A percentile compares a stretch with the other conserved stretches of the same genome.
Evolutionary conservation across 2,797 vertebrate species (phyloP).

Genomic region (Poecile montanus): DNA sequence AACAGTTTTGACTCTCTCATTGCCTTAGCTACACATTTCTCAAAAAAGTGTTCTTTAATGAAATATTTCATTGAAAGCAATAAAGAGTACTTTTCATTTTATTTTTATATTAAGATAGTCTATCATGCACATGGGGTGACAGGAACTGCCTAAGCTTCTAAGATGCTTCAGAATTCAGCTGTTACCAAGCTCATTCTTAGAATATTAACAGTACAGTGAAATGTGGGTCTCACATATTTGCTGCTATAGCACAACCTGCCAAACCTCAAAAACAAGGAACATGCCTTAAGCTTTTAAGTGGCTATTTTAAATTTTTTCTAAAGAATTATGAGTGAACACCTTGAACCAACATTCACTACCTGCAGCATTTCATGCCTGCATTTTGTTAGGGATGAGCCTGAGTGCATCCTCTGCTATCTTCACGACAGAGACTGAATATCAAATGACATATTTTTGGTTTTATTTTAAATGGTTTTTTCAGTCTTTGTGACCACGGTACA

Average conservation of each 20-base stretch:
- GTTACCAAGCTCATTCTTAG: background rate
- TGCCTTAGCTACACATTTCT: background rate
- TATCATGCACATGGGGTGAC: background rate
- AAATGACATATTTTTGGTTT: rapidly evolving
- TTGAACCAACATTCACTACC: background rate
- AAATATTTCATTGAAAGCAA: background rate
- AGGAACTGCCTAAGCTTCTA: background rate
- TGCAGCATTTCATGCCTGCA: background rate
- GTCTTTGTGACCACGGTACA: background rate
- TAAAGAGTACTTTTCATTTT: background rate
- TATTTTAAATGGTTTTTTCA: background rate
- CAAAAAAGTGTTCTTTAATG: background rate
- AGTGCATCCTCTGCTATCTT: background rate
- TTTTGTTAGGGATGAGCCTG: background rate
- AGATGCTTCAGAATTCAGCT: background rate
- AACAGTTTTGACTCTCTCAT: background rate
- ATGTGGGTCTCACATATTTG: background rate
- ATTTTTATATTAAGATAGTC: background rate
- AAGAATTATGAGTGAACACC: background rate
- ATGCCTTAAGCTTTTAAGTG: background rate
- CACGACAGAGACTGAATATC: background rate
- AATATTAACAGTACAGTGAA: background rate
- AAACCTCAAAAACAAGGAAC: background rate
- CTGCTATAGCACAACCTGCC: background rate
- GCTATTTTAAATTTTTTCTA: background rate